phyloP scores from a whole-genome alignment of 2,888 invertebrate species.

The Heteromyza rotundicornis region DNA sequence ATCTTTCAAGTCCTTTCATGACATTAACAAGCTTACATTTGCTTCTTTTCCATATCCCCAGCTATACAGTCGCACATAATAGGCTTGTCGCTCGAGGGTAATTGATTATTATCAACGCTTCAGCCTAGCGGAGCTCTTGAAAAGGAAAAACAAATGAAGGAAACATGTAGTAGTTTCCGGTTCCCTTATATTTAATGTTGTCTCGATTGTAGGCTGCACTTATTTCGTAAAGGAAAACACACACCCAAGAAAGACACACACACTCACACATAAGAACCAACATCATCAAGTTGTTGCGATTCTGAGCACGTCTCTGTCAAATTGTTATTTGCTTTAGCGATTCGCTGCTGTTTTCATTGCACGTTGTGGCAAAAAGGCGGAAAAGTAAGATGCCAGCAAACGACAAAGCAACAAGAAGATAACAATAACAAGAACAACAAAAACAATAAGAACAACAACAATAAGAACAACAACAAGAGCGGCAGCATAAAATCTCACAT shows the following conservation, averaged over 20 bases:
- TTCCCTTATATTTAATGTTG: too few species aligned
- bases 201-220: too few species aligned
- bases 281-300: slow-evolving; percentile 21
- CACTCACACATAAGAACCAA: neutral
- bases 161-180: too few species aligned
- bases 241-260: slow-evolving; percentile 28
- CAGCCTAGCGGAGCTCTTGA: neutral
- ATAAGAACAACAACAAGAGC: too few species aligned
- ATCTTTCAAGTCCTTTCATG: too few species aligned
- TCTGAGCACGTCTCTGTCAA: slow-evolving; percentile 28
- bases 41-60: slow-evolving; percentile 44
- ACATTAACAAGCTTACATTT: too few species aligned
- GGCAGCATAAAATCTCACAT: slow-evolving; percentile 47
- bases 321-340: slow-evolving; percentile 29
- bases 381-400: neutral
- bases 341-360: slow-evolving; percentile 4
- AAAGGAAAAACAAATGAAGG: neutral
- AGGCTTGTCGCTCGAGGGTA: neutral
- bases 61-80: slow-evolving; percentile 1
- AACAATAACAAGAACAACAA: slow-evolving; percentile 8
- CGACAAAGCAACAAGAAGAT: neutral
- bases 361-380: neutral
- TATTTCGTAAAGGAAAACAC: too few species aligned
- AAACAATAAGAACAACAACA: neutral
- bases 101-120: slow-evolving; percentile 14